Evolutionary conservation across 2,888 invertebrate species (phyloP), one percentile per base, ranked within the genome.

Genomic region (Pheosia tremula): DNA sequence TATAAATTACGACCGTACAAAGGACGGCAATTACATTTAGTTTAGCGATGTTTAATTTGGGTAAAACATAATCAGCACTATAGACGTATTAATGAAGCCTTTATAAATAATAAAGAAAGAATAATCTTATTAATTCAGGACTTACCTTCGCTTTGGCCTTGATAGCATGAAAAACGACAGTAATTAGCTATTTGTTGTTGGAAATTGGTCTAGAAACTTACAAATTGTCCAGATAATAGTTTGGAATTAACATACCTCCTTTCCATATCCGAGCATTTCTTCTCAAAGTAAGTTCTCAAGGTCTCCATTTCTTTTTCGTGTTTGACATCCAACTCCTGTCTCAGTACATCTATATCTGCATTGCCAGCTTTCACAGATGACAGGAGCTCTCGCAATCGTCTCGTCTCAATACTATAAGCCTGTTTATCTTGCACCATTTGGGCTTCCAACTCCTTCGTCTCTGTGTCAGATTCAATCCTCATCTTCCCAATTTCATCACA

Each of bases 251-350:
- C 47, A n/a, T 85, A 96, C 95, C 97, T 96, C 78, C 97, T 96
- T 81, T 97, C 97, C 86, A 97, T 94, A 76, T 97, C 97, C 0
- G 96, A 94, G 81, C 97, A 97, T 81, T 97, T 97, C 78, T 96
- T 94, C 79, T 97, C 97, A 80, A 97, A 97, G 79, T 97, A 97
- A 9, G 95, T 96, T 56, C 97, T 93, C 60, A 97, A 84, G 79
- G 97, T 96, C 83, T 97, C 97, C 96, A 97, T 96, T 83, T 97
- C 96, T 68, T 95, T 95, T 47, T 95, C 94, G 86, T 97, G 97
- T 76, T 95, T 95, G 5, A 87, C 80, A 60, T 95, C 95, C 41
- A 97, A 84, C 76, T 96, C 96, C 41, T 91, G 85, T 60, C 94
- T 90, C 54, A 96, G 74, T 13, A 93, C 91, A 10, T 94, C 89